Base-by-base conservation (phyloP, 64 coral and sea anemone species). In the Stichodactyla mertensii region DNA sequence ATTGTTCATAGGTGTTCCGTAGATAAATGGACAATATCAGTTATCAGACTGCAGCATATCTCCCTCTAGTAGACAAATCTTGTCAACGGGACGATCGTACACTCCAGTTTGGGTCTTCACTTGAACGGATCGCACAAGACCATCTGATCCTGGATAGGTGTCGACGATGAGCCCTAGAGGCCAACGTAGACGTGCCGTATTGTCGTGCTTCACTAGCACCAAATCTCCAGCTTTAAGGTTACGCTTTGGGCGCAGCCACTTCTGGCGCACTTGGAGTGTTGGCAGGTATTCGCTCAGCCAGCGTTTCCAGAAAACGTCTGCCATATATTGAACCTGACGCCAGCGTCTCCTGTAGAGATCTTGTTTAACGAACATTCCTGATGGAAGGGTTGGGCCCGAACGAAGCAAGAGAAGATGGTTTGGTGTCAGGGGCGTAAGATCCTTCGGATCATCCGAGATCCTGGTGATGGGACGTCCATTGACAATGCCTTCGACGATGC, bases 281-380 rank as follows among this genome's bases (percentile, higher is more conserved):
- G 80, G 91, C 13, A 92, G 62, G 14, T 88, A 84, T 71, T 88
- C 86, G 52, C 60, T 51, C 52, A 83, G 13, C 86, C 86, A 88
- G 20, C 91, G 86, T 24, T 74, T 83, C 91, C 91, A 93, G 54
- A 93, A 93, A 1, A 82, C 28, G 55, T 88, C 45, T 36, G 87
- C 91, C 57, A 89, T 36, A 67, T 93, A 80, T 31, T 93, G 86
- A 10, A 89, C 86, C 23, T 85, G 81, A 31, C 66, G 81, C 91
- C 91, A 92, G 18, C 90, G 84, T 85, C 84, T 85, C 16, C 84
- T 85, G 84, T 91, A 91, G 51, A 87, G 82, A 78, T 91, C 89
- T 77, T 87, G 86, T 54, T 89, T 82, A 16, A 58, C 71, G 61
- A 89, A 79, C 24, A 79, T 16, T 69, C 71, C 87, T 61, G 56